A percentile compares a stretch with the other conserved stretches of the same genome.
Evolutionary conservation across 2,113 vertebrate species (phyloP).

Genomic region (Thalassoma bifasciatum): DNA sequence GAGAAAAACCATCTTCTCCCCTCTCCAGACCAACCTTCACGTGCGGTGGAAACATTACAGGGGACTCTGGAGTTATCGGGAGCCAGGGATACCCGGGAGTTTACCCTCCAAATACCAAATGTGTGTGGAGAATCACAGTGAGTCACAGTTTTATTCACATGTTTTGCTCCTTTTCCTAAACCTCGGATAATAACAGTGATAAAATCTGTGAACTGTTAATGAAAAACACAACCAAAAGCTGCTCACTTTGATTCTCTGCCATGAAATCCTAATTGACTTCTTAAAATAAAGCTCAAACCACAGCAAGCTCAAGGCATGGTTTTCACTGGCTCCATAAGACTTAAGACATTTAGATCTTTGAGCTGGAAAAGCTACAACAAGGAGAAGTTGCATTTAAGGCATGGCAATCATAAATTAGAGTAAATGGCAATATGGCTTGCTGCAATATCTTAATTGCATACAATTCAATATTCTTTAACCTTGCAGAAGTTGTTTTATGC

Average conservation of each 20-base stretch:
- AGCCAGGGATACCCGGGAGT: constrained; percentile 98
- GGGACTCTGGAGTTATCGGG: constrained; percentile 93
- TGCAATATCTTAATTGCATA: too few relatives aligned
- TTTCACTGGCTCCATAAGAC: constrained; percentile 24
- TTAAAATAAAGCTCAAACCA: constrained; percentile 39
- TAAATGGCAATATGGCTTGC: too few relatives aligned
- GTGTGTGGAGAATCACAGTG: constrained; percentile 99
- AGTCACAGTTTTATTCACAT: constrained; percentile 69
- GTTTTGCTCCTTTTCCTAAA: background rate
- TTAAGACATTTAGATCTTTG: constrained; percentile 12
- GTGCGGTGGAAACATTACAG: constrained; percentile 94
- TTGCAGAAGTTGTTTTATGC: too few relatives aligned
- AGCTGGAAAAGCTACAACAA: background rate
- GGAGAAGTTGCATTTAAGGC: background rate
- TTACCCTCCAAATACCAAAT: constrained; percentile 98
- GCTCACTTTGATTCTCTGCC: constrained; percentile 3
- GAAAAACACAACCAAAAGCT: background rate
- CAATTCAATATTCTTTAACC: too few relatives aligned
- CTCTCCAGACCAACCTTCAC: constrained; percentile 87
- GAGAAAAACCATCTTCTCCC: constrained; percentile 17
- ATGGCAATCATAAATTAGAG: too few relatives aligned
- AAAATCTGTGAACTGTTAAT: background rate
- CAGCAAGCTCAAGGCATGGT: constrained; percentile 15
- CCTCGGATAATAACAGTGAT: background rate
- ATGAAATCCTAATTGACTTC: constrained; percentile 33